These are phyloP conservation scores for Clytia hemisphaerica DNA, from an alignment of 30 jellyfish, hydroid and myxozoan genomes.

Conservation along the genomic window DNA sequence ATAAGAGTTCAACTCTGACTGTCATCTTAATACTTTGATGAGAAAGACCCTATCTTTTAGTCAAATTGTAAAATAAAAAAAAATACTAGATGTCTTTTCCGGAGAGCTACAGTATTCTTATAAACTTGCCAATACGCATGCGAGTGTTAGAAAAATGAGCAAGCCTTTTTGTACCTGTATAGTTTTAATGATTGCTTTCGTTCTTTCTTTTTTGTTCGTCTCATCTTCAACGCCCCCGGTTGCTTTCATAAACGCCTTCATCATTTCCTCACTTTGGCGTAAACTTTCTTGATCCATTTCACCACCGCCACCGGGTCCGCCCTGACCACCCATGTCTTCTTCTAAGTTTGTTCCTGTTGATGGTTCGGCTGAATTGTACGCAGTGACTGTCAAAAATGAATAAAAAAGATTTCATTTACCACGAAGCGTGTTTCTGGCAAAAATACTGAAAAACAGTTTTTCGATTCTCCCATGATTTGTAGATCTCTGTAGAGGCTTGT, in stretches of 20 bases:
- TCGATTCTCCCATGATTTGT: too few relatives aligned
- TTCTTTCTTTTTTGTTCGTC: slow-evolving; percentile 59
- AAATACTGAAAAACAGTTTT: neutral
- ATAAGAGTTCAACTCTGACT: too few relatives aligned
- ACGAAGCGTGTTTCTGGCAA: neutral
- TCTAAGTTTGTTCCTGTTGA: slow-evolving; percentile 14
- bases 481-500: too few relatives aligned
- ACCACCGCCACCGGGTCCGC: slow-evolving; percentile 29
- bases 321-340: too few relatives aligned
- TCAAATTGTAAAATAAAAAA: neutral
- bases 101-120: too few relatives aligned
- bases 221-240: slow-evolving; percentile 91
- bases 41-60: neutral
- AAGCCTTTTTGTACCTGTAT: slow-evolving; percentile 34
- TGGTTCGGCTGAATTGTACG: slow-evolving; percentile 26
- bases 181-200: slow-evolving; percentile 77
- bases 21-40: neutral
- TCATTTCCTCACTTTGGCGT: slow-evolving; percentile 75
- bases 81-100: too few relatives aligned
- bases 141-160: neutral
- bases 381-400: neutral
- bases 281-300: slow-evolving; percentile 66
- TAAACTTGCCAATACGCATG: too few relatives aligned
- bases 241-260: slow-evolving; percentile 69
- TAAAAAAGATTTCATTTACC: neutral